These are phyloP conservation scores for Paedocypris micromegethes DNA, from an alignment of 2,797 vertebrate genomes.

Conservation along the genomic window DNA sequence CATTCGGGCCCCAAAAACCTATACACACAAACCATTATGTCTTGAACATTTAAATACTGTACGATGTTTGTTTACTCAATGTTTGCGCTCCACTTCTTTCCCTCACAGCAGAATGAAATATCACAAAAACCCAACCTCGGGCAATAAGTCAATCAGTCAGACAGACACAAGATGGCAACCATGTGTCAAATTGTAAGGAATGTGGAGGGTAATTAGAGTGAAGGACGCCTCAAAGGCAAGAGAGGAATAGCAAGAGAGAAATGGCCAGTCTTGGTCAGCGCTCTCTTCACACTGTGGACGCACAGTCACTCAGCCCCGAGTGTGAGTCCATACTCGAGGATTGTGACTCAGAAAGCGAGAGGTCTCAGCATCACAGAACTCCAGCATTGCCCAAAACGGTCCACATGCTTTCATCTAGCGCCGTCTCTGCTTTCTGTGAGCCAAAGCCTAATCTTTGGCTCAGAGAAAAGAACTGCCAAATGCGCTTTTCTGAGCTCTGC, in stretches of 20 bases:
- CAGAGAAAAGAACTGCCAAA: slow-evolving; percentile 43
- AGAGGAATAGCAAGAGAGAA: slow-evolving; percentile 5
- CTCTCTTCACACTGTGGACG: slow-evolving; percentile 16
- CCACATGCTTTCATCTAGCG: slow-evolving; percentile 41
- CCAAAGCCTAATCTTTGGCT: slow-evolving; percentile 32
- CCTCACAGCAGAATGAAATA: slow-evolving; percentile 30
- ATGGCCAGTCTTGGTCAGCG: slow-evolving; percentile 25
- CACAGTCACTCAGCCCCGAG: slow-evolving; percentile 23
- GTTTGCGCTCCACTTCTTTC: slow-evolving; percentile 2
- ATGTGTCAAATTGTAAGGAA: slow-evolving; percentile 4
- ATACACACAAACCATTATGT: no score
- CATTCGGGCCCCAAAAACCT: no score
- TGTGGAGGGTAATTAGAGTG: slow-evolving; percentile 20
- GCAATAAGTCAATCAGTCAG: slow-evolving; percentile 31
- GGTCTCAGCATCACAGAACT: slow-evolving; percentile 28
- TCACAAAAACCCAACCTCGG: slow-evolving; percentile 19
- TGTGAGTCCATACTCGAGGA: slow-evolving; percentile 30
- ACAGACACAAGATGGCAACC: slow-evolving; percentile 18
- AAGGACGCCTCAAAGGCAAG: slow-evolving; percentile 26
- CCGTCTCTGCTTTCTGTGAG: slow-evolving; percentile 12
- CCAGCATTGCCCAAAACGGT: slow-evolving; percentile 17
- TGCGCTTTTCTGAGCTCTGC: slow-evolving; percentile 39
- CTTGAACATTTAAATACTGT: no score
- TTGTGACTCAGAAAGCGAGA: slow-evolving; percentile 40
- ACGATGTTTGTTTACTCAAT: no score